Evolutionary conservation across 2,888 invertebrate genomes (phyloP), one percentile per base, ranked within the genome.

Genomic region (Leucophora obtusa): DNA sequence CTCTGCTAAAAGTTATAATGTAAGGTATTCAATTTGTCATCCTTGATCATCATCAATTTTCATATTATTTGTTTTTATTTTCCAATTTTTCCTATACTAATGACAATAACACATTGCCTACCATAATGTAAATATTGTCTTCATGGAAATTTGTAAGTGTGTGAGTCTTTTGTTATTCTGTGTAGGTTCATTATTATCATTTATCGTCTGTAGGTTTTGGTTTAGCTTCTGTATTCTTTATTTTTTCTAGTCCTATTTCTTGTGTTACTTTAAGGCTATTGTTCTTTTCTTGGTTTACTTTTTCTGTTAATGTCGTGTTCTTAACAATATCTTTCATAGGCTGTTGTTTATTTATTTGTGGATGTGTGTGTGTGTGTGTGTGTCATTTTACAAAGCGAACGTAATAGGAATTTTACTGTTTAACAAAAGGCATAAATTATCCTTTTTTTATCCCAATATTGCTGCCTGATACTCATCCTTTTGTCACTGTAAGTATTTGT

Each of bases 401-500:
- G 58, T 72, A 76, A 73, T 72, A 73, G 59, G 72, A 50, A 60
- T 71, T 77, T 71, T 59, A 35, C 59, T 65, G 76, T 69, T 65
- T 65, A 56, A 69, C 73, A 74, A 66, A 81, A 77, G 70, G 73
- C 62, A 77, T 81, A 77, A 81, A 77, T 77, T 81, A 74, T 77
- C 66, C 62, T 70, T 43, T 58, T 68, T 33, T 65, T 70, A 10
- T 65, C 9, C 38, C 17, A 8, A 18, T n/a, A 24, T 59, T 18
- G 43, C 9, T 60, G 43, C 10, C 56, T 58, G 38, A 14, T 21
- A 54, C 7, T 17, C 6, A 11, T 11, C 24, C 51, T 56, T 62
- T 65, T 68, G 53, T 79, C 51, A 51, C 33, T 66, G 43, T 50
- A 21, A 11, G 53, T 62, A 72, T 56, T 58, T 76, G 63, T 76